Base-by-base conservation (phyloP, 2,888 invertebrate genomes). In the Bellardia bayeri region DNA sequence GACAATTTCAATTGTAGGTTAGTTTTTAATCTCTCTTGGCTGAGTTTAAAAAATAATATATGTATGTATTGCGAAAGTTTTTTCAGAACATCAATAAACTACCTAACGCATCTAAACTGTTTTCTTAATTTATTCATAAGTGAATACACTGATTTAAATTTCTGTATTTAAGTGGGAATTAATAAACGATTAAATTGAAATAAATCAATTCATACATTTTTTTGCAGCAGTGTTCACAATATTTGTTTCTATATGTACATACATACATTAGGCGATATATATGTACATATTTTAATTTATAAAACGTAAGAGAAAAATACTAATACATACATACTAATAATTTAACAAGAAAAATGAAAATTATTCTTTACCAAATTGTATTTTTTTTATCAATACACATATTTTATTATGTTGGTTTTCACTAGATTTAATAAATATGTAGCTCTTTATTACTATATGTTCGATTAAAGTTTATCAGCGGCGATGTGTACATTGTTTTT, bases 141-240 rank as follows among this genome's bases (percentile, higher is more conserved):
- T 40, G 64, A 64, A 16, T 42, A 16, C 3, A 64, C 11, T 40
- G 13, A 3, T 40, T 64, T 64, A 64, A n/a, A 8, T 64, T 2
- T 16, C 64, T 64, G 64, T 40, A 2, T 40, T 37, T 3, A 64
- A 64, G 64, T 40, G 64, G 30, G 58, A 45, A 63, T 75, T 75
- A 49, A 63, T 37, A 16, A 37, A 75, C 74, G 49, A 75, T 75
- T 75, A 45, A 75, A 74, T 74, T 14, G 16, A 61, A 75, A 63
- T 49, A 75, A 75, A 74, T 63, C 61, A 33, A 61, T 49, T 61
- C 33, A 49, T 49, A 49, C 40, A 49, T 45, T 42, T 72, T 37
- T 54, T 72, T 66, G 14, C 1, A 1, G 11, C 45, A 72, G n/a
- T 49, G 11, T 37, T 61, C n/a, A n/a, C 2, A 63, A 63, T n/a